These are phyloP conservation scores for Arvicanthis niloticus DNA, from an alignment of 2,113 vertebrate genomes.

Conservation along the genomic window DNA sequence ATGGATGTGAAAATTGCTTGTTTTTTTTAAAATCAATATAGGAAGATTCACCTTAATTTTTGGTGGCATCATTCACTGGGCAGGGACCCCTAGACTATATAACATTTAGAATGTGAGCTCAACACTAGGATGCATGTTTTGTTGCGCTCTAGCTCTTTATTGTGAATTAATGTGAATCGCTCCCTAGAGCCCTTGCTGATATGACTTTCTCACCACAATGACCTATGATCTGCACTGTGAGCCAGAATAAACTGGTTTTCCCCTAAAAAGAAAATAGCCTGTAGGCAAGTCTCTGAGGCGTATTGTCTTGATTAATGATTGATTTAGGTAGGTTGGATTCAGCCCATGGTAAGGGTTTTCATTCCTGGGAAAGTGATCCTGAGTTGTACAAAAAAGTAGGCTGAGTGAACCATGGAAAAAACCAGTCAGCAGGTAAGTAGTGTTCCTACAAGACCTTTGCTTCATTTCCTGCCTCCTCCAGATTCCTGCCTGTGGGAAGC, in stretches of 20 bases:
- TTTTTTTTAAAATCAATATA: not conserved
- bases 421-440: not conserved
- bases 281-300: not conserved
- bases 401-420: not conserved
- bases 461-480: not conserved
- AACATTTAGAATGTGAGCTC: not conserved
- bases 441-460: not conserved
- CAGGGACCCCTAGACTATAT: not conserved
- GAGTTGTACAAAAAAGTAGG: not conserved
- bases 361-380: not conserved
- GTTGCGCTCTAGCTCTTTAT: not conserved
- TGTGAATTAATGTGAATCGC: not conserved
- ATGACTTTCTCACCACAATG: not conserved
- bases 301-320: not conserved
- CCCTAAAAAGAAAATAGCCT: not conserved
- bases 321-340: not conserved
- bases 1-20: not conserved
- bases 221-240: not conserved
- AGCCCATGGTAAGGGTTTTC: not conserved
- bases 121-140: not conserved
- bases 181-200: not conserved
- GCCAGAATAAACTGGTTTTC: not conserved
- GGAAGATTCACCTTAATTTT: not conserved
- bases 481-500: too few relatives aligned
- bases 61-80: not conserved